Percentiles rank a stretch among this genome's conserved stretches.
These are phyloP conservation scores for Chrysochloris asiatica DNA, from an alignment of 2,113 vertebrate genomes.

Conservation along the genomic window DNA sequence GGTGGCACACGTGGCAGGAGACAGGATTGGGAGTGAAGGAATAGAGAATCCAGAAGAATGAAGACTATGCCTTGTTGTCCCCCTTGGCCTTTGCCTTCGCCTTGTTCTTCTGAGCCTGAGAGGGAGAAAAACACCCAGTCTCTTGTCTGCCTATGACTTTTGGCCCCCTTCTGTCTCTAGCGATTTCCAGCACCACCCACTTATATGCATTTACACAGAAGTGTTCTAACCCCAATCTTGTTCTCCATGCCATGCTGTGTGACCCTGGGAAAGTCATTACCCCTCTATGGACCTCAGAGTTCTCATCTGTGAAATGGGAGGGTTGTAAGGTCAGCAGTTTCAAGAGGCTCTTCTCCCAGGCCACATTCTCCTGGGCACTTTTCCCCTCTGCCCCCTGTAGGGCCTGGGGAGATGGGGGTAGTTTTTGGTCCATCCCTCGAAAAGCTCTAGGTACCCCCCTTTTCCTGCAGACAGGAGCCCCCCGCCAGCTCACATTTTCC, in stretches of 20 bases:
- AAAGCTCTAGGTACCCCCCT: background rate
- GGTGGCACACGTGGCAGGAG: background rate
- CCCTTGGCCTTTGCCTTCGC: background rate
- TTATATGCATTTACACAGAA: background rate
- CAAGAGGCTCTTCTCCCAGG: background rate
- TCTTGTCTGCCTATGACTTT: background rate
- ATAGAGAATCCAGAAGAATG: background rate
- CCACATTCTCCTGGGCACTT: background rate
- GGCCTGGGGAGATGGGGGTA: background rate
- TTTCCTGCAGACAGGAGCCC: slow-evolving; percentile 44
- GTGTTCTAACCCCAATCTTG: background rate
- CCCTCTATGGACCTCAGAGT: slow-evolving; percentile 47
- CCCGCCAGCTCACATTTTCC: slow-evolving; percentile 63
- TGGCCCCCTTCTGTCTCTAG: rapidly evolving
- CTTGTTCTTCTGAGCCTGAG: background rate
- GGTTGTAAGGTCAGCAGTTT: background rate
- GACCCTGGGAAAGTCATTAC: slow-evolving; percentile 3
- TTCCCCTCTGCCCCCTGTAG: no score
- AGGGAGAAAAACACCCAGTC: background rate
- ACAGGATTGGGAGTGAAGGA: background rate
- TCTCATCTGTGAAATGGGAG: slow-evolving; percentile 8
- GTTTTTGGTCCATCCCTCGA: background rate
- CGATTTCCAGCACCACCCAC: background rate
- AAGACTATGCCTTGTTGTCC: background rate
- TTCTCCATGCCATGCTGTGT: slow-evolving; percentile 22